Evolutionary conservation across 2,113 vertebrate genomes (phyloP).

Genomic region (Rhinichthys klamathensis): DNA sequence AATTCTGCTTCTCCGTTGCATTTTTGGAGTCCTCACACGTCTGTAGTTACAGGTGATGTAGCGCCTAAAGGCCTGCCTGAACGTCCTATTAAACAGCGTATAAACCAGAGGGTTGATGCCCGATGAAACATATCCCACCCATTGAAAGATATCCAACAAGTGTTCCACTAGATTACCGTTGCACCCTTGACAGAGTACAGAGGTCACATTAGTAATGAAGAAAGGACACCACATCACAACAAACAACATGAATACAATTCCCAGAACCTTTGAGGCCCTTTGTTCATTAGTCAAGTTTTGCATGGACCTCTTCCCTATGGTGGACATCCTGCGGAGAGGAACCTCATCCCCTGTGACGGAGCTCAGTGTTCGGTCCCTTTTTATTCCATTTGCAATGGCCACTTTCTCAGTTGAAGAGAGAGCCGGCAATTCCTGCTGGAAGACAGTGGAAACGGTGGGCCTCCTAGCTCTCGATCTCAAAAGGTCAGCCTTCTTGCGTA

Average conservation of each 20-base stretch:
- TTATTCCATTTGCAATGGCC: constrained; percentile 76
- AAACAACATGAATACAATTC: constrained; percentile 95
- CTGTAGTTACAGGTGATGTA: constrained; percentile 93
- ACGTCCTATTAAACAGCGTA: constrained; percentile 97
- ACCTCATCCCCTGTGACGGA: constrained; percentile 62
- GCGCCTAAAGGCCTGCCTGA: constrained; percentile 90
- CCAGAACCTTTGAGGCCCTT: constrained; percentile 93
- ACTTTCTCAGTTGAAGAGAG: constrained; percentile 79
- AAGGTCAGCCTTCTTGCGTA: constrained; percentile 90
- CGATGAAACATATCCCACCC: constrained; percentile 96
- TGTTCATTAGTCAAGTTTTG: constrained; percentile 95
- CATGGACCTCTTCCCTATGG: constrained; percentile 89
- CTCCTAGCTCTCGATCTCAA: constrained; percentile 83
- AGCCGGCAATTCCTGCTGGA: constrained; percentile 79
- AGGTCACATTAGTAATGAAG: constrained; percentile 95
- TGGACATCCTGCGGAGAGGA: constrained; percentile 81
- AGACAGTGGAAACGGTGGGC: constrained; percentile 82
- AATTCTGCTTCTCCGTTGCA: constrained; percentile 77
- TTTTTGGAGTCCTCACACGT: constrained; percentile 66
- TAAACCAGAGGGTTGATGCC: constrained; percentile 97
- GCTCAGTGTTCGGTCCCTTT: constrained; percentile 68
- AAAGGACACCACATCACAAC: constrained; percentile 99
- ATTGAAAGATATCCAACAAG: constrained; percentile 95
- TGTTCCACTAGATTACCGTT: constrained; percentile 76
- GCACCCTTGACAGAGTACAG: constrained; percentile 87